Evolutionary conservation across 30 jellyfish, hydroid and myxozoan genomes (phyloP), one percentile per base, ranked within the genome.

Genomic region (Sanderia malayensis): DNA sequence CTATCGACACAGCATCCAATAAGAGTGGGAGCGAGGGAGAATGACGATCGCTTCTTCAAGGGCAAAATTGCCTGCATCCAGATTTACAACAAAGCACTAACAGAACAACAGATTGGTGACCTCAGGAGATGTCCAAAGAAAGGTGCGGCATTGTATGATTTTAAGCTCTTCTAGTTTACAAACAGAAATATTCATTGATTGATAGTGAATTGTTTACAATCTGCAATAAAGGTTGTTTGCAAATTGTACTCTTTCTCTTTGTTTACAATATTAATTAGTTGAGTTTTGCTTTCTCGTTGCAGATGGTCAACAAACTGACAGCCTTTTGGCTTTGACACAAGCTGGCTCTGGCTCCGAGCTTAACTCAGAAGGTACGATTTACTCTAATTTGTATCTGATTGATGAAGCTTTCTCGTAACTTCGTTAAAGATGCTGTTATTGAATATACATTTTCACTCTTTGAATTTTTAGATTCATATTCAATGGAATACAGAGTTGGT

Each of bases 11-110:
- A 91, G 37, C 71, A 79, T 37, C 86, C 94, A 28, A 84, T 91
- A 2, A 77, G 98, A 55, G 86, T 91, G 24, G 98, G 98, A 4
- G 98, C 98, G n/a, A 79, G 94, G 28, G 96, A 91, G 41, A 94
- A 86, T 6, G 98, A 91, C 63, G 96, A 91, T 30, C 91, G 98
- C 58, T 85, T 46, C 71, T 91, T 68, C 81, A 79, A 77, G 32
- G 98, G 98, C 29, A 91, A 91, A 73, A 83, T 91, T n/a, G 81
- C 96, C 13, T 91, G 98, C 63, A 75, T 91, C 11, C 96, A 83
- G 53, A 79, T 91, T 30, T 91, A 83, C 45, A 92, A 80, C 62
- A 84, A 57, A 41, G 98, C 96, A 10, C 68, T 91, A 70, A 70
- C 84, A 4, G 96, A 84, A 32, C 88, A 84, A 44, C 96, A 91